Conservation (phyloP, 2,113 vertebrate genomes). For the Vanacampus margaritifer region DNA sequence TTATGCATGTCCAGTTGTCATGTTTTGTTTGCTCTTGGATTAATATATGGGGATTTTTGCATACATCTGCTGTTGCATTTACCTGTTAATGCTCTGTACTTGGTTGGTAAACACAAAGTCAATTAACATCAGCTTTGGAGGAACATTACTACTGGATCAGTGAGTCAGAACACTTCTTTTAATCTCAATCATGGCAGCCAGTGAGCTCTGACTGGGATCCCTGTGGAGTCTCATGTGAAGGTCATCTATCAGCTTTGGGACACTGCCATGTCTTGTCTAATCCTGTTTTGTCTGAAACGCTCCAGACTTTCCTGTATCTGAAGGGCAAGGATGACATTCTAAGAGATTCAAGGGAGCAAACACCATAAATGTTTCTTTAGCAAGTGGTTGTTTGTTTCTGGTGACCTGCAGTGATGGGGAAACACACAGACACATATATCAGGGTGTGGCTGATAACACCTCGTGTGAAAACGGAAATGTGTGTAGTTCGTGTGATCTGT, state of each 20-base stretch:
- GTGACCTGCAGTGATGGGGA: conserved; percentile 12
- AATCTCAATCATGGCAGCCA: conserved; percentile 12
- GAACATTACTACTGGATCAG: conserved; percentile 4
- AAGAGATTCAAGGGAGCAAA: conserved; percentile 36
- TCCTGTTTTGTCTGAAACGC: conserved; percentile 30
- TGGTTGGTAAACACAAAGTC: conserved; percentile 4
- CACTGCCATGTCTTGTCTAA: conserved; percentile 2
- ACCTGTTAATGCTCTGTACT: neutral
- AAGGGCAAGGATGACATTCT: conserved; percentile 28
- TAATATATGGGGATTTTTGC: neutral
- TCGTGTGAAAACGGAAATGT: conserved; percentile 39
- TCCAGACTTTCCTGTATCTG: conserved; percentile 27
- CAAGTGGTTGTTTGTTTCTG: conserved; percentile 36
- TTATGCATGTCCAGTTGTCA: neutral
- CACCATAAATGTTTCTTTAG: conserved; percentile 49
- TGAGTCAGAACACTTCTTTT: conserved; percentile 10
- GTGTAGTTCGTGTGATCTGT: conserved; percentile 3
- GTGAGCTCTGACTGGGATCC: conserved; percentile 23
- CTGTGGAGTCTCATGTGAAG: conserved; percentile 31
- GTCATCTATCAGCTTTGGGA: conserved; percentile 31
- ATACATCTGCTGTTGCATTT: neutral
- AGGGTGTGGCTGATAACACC: conserved; percentile 48
- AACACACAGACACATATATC: neutral
- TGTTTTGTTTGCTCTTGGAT: neutral
- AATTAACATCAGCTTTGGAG: neutral